phyloP scores from a whole-genome alignment of 2,888 invertebrate species.

The Drosophila kambysellisi region DNA sequence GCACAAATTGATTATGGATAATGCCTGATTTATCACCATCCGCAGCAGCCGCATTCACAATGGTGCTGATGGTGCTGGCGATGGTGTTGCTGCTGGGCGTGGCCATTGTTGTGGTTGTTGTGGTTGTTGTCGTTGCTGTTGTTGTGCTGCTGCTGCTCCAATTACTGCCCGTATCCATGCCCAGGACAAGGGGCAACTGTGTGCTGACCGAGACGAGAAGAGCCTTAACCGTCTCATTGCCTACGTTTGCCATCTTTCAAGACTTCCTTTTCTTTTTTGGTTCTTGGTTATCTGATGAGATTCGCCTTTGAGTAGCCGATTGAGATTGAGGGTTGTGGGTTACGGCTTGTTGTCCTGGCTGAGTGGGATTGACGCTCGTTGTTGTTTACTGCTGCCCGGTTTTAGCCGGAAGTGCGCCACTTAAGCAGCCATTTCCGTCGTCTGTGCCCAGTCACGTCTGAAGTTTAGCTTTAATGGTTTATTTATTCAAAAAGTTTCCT shows the following conservation, averaged over 20 bases:
- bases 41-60: slow-evolving; percentile 9
- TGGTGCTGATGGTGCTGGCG: background rate
- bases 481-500: slow-evolving; percentile 55
- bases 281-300: slow-evolving; percentile 34
- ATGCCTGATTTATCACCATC: slow-evolving; percentile 63
- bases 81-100: slow-evolving; percentile 29
- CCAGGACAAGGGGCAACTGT: slow-evolving; percentile 56
- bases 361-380: slow-evolving; percentile 9
- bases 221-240: slow-evolving; percentile 50
- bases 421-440: slow-evolving; percentile 75
- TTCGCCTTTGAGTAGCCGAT: slow-evolving; percentile 11
- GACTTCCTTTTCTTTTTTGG: slow-evolving; percentile 11
- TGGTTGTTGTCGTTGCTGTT: background rate
- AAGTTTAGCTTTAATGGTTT: slow-evolving; percentile 49
- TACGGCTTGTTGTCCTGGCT: background rate
- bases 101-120: slow-evolving; percentile 29
- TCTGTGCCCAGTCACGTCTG: slow-evolving; percentile 46
- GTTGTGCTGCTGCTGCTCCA: slow-evolving; percentile 46
- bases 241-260: slow-evolving; percentile 55
- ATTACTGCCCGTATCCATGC: slow-evolving; percentile 24
- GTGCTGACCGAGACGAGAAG: slow-evolving; percentile 52
- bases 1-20: slow-evolving; percentile 81
- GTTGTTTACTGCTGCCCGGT: slow-evolving; percentile 45
- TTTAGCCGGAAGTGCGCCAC: slow-evolving; percentile 70
- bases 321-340: slow-evolving; percentile 9